Evolutionary conservation across 2,888 invertebrate species (phyloP).

Genomic region (Alviniconcha strummeri): DNA sequence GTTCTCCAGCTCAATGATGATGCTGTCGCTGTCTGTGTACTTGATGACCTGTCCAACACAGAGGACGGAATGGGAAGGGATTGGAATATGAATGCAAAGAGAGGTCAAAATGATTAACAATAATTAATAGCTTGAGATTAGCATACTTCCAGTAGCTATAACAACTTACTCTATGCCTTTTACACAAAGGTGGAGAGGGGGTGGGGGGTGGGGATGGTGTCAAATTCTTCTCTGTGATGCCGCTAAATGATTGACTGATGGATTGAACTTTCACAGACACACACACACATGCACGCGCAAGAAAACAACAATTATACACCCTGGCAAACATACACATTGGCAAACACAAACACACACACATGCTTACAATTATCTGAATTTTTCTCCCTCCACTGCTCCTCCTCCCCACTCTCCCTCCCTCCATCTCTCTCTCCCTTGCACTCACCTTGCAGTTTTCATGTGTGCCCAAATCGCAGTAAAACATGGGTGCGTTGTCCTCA

Average conservation of each 20-base stretch:
- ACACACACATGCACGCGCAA: not conserved
- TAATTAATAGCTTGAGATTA: too few species aligned
- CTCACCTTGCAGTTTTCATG: slow-evolving; percentile 72
- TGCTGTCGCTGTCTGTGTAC: slow-evolving; percentile 55
- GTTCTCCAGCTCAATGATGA: slow-evolving; percentile 58
- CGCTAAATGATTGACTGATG: too few species aligned
- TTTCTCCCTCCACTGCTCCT: too few species aligned
- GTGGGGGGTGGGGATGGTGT: too few species aligned
- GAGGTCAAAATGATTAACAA: too few species aligned
- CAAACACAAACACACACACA: not conserved
- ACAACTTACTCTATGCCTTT: too few species aligned
- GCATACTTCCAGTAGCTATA: too few species aligned
- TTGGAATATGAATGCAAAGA: not conserved
- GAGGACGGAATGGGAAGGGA: not conserved
- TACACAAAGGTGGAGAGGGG: not conserved
- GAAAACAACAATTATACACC: not conserved
- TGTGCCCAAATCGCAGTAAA: slow-evolving; percentile 70
- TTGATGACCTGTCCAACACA: slow-evolving; percentile 48
- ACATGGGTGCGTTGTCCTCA: slow-evolving; percentile 66
- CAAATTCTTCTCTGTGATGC: too few species aligned
- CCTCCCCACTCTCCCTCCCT: too few species aligned
- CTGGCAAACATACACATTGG: not conserved
- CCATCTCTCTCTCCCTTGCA: not conserved
- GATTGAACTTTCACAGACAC: not conserved
- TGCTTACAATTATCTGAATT: not conserved